Base-by-base conservation (phyloP, 2,888 invertebrate genomes). In the Neelides folsomi region DNA sequence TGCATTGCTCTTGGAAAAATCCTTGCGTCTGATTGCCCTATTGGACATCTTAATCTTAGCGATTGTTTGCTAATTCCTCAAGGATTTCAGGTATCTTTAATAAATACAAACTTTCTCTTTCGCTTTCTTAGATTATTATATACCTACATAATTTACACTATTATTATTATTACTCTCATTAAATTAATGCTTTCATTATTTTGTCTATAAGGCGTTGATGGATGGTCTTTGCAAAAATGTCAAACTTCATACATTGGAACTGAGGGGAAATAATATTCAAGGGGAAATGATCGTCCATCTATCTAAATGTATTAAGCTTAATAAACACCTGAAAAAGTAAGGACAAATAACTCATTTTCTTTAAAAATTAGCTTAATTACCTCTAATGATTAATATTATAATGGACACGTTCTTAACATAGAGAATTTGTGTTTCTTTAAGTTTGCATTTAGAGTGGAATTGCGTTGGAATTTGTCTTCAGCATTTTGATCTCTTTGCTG, bases 241-340 rank as follows among this genome's bases (percentile, higher is more conserved):
- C 1, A 65, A 61, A 36, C 64, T 71, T n/a, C 65, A 66, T 10
- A 58, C 65, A 0, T 43, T 71, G n/a, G 69, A 70, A 56, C 61
- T 71, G 1, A 68, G 70, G 47, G 71, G 72, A 10, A 72, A 72
- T 54, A 71, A 70, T 46, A 69, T 72, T 49, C 66, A 66, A 49
- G 67, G 68, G 12, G 13, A 62, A 0, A 62, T 66, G 47, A 69
- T 69, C 2, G 64, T 68, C 1, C 66, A 67, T 6, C 58, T 71
- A n/a, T 69, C 69, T n/a, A 66, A 69, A 49, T 62, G 71, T 27
- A 65, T 71, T 41, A 55, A 66, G 39, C 59, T 64, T 12, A 71
- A 70, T 49, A 66, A 64, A 47, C 67, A 67, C 7, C 44, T 72
- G 10, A 70, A 69, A 57, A 59, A 58, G 42, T 54, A 67, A 35